phyloP scores from a whole-genome alignment of 1,140 invertebrate species.

The Apolygus lucorum region DNA sequence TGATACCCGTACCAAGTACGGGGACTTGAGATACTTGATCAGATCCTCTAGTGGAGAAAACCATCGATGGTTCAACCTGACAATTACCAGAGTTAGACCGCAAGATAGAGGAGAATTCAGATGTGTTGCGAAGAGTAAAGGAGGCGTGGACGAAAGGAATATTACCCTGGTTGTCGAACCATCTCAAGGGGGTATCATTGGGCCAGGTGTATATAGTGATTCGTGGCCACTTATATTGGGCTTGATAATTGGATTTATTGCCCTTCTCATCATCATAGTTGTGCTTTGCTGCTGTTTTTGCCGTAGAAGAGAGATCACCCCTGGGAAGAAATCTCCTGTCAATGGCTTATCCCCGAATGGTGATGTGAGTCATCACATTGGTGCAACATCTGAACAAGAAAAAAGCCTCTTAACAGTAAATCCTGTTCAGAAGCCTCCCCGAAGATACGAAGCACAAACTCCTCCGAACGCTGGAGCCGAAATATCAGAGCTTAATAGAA shows the following conservation, averaged over 20 bases:
- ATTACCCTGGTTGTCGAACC: slow-evolving; percentile 53
- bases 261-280: slow-evolving; percentile 48
- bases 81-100: slow-evolving; percentile 55
- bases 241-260: slow-evolving; percentile 34
- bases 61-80: slow-evolving; percentile 60
- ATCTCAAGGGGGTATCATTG: slow-evolving; percentile 33
- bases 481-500: slow-evolving; percentile 67
- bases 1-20: slow-evolving; percentile 41
- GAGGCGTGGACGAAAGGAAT: slow-evolving; percentile 66
- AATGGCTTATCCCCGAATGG: slow-evolving; percentile 33
- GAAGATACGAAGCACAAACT: slow-evolving; percentile 47
- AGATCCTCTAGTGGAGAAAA: slow-evolving; percentile 34
- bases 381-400: slow-evolving; percentile 43
- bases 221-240: slow-evolving; percentile 42
- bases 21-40: slow-evolving; percentile 32
- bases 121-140: slow-evolving; percentile 77
- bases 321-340: slow-evolving; percentile 40
- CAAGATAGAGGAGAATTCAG: slow-evolving; percentile 78
- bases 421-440: slow-evolving; percentile 66
- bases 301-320: slow-evolving; percentile 44
- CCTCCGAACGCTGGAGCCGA: slow-evolving; percentile 59
- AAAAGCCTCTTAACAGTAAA: slow-evolving; percentile 73
- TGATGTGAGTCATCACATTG: slow-evolving; percentile 32
- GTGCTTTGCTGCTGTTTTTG: slow-evolving; percentile 59
- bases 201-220: slow-evolving; percentile 37